Evolutionary conservation across 2,113 vertebrate species (phyloP).

Genomic region (Alethe diademata): DNA sequence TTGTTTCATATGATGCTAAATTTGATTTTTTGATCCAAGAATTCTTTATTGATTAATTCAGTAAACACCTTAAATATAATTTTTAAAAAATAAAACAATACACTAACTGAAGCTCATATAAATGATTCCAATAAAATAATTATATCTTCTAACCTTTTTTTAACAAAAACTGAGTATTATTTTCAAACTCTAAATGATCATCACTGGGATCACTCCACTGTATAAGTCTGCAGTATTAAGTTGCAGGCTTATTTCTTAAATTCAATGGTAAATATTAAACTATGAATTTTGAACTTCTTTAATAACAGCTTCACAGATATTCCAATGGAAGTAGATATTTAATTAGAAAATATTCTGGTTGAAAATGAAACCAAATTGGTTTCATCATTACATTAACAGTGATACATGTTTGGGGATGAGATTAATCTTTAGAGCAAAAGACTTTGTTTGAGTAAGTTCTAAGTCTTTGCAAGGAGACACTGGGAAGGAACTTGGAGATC

Average conservation of each 20-base stretch:
- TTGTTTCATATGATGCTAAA: neutral
- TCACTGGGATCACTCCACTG: neutral
- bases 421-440: neutral
- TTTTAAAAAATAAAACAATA: neutral
- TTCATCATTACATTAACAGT: neutral
- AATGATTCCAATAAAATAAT: neutral
- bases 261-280: neutral
- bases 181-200: neutral
- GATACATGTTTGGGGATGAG: neutral
- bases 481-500: neutral
- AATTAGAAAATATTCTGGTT: neutral
- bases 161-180: neutral
- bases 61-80: neutral
- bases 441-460: neutral
- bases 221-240: neutral
- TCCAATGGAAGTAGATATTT: neutral
- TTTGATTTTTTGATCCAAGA: neutral
- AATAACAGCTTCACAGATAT: neutral
- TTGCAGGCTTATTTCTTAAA: slow-evolving; percentile 2
- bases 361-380: neutral
- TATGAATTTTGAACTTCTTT: neutral
- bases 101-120: neutral
- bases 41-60: neutral
- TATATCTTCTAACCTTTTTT: neutral
- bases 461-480: neutral